phyloP scores from a whole-genome alignment of 2,888 invertebrate genomes.

The Pyrrhosoma nymphula region DNA sequence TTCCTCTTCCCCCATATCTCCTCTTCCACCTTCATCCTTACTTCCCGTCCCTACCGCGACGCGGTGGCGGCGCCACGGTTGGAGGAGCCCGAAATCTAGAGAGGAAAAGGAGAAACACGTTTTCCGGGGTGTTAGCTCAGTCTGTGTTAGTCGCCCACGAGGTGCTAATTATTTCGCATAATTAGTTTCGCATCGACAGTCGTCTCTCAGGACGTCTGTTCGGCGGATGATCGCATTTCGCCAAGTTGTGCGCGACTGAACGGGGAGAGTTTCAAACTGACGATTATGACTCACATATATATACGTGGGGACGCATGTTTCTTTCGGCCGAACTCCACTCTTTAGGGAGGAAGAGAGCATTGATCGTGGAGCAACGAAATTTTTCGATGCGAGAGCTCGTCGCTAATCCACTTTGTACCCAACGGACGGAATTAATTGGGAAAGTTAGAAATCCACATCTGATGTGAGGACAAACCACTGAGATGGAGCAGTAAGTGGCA shows the following conservation, averaged over 20 bases:
- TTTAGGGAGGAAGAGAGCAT: background rate
- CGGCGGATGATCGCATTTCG: background rate
- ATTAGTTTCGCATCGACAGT: background rate
- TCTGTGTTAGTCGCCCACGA: background rate
- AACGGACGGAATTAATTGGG: background rate
- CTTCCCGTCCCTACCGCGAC: too few species aligned
- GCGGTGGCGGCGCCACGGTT: too few species aligned
- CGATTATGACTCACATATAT: background rate
- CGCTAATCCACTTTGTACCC: background rate
- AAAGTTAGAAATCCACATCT: background rate
- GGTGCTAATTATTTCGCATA: background rate
- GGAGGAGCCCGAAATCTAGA: background rate
- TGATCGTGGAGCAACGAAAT: background rate
- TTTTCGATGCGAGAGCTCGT: background rate
- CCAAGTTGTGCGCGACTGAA: background rate
- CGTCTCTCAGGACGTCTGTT: background rate
- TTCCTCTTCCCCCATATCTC: too few species aligned
- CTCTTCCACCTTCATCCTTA: too few species aligned
- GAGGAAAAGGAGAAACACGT: slow-evolving; percentile 1
- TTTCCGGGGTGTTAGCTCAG: background rate
- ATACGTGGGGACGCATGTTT: background rate
- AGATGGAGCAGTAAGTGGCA: too few species aligned
- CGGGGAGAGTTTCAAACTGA: background rate
- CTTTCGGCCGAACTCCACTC: too few species aligned
- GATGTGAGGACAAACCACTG: too few species aligned